Base-by-base conservation (phyloP, 2,113 vertebrate species). In the Ellobius talpinus region DNA sequence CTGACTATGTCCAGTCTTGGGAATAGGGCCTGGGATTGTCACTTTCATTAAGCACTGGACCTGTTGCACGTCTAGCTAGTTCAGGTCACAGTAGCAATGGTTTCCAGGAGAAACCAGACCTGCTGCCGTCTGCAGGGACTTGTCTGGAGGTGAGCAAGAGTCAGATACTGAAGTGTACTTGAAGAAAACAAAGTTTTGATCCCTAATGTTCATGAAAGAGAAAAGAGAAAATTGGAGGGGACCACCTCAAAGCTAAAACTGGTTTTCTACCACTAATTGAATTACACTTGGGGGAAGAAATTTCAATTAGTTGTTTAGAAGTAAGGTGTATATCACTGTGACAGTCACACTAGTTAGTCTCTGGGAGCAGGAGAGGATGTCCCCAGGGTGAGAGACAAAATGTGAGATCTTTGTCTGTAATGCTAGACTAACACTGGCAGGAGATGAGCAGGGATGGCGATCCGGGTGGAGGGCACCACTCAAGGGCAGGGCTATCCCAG, bases 291-390 rank as follows among this genome's bases (percentile, higher is more conserved):
- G 21, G 82, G 47, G 5, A 29, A 65, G 33, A 36, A 65, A 77
- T 91, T 95, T n/a, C 17, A 70, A 11, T 63, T 68, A 65, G 42
- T 52, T 90, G 29, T 58, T 95, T 65, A 55, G 76, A 92, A 87
- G 36, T 74, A 65, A 47, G 7, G 16, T 61, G 33, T 3, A 24
- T 23, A 39, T n/a, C 76, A 42, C 74, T 0, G 7, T 79, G 47
- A 93, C 13, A 58, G 19, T 7, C 33, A 88, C 10, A n/a, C 5
- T 63, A 52, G 58, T 36, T 84, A 78, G 29, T 77, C 58, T 50
- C n/a, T 0, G 50, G 13, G 2, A 36, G 10, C 26, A 42, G 63
- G 8, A 19, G 58, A n/a, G 36, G 13, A 9, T 4, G 29, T 14
- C 14, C 12, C n/a, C 16, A 26, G 36, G 52, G 42, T 72, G 73